These are phyloP conservation scores for Rhinophrynus dorsalis DNA, from an alignment of 2,797 vertebrate genomes.

Conservation along the genomic window DNA sequence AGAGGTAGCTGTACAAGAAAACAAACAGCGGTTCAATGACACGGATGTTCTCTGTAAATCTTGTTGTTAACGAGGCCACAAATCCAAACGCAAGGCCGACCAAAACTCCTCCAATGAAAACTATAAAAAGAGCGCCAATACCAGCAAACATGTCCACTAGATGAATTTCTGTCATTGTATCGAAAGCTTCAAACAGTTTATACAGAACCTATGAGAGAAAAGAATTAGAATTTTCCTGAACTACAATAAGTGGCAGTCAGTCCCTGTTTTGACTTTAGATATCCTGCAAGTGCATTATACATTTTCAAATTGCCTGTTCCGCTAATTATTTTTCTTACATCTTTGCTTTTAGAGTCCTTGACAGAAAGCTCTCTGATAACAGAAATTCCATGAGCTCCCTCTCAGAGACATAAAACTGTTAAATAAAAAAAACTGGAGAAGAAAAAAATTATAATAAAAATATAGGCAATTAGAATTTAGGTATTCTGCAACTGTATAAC, in stretches of 20 bases:
- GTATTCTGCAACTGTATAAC: too few relatives aligned
- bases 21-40: slow-evolving; percentile 83
- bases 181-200: slow-evolving; percentile 80
- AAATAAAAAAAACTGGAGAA: too few relatives aligned
- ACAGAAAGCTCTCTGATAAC: too few relatives aligned
- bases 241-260: not conserved
- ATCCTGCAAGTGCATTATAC: too few relatives aligned
- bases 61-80: slow-evolving; percentile 72
- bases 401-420: too few relatives aligned
- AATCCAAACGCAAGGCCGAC: slow-evolving; percentile 76
- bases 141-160: slow-evolving; percentile 68
- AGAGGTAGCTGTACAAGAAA: slow-evolving; percentile 84
- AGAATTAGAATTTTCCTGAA: not conserved
- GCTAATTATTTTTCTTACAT: too few relatives aligned
- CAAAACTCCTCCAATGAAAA: slow-evolving; percentile 75
- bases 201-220: slow-evolving; percentile 72
- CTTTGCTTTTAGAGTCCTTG: too few relatives aligned
- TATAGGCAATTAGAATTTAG: too few relatives aligned
- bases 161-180: slow-evolving; percentile 70
- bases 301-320: too few relatives aligned
- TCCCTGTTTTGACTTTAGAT: too few relatives aligned
- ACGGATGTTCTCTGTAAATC: slow-evolving; percentile 75
- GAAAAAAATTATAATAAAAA: too few relatives aligned
- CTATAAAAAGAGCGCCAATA: slow-evolving; percentile 70
- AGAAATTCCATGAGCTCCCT: too few relatives aligned